These are phyloP conservation scores for Ophraella communa DNA, from an alignment of 2,888 invertebrate genomes.

Conservation along the genomic window DNA sequence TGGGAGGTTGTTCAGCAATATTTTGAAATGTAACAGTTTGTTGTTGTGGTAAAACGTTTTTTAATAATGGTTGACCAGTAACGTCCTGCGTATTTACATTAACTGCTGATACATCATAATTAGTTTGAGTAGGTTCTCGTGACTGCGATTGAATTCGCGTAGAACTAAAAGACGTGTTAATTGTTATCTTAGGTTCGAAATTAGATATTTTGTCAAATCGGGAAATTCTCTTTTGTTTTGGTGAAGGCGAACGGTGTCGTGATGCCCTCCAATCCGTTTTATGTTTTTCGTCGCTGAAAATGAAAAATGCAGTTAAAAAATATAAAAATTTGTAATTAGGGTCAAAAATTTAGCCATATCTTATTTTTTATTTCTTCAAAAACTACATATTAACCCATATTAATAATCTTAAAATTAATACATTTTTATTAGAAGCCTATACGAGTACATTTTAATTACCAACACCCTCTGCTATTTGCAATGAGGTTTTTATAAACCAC, in stretches of 20 bases:
- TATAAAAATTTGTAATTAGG: no score
- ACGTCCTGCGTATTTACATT: conserved; percentile 49
- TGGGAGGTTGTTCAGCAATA: conserved; percentile 33
- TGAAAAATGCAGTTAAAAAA: neutral
- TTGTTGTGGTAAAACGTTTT: conserved; percentile 28
- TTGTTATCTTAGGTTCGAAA: conserved; percentile 56
- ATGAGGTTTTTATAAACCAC: no score
- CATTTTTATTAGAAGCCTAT: no score
- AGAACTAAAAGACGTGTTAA: conserved; percentile 51
- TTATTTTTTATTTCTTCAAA: no score
- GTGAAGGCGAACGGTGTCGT: conserved; percentile 49
- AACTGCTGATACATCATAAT: conserved; percentile 37
- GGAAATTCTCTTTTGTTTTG: conserved; percentile 51
- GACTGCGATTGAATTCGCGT: conserved; percentile 34
- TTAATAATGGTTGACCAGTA: conserved; percentile 53
- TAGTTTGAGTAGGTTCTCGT: conserved; percentile 21
- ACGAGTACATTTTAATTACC: no score
- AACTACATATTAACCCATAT: no score
- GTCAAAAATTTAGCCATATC: no score
- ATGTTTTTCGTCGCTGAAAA: conserved; percentile 51
- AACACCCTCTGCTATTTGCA: no score
- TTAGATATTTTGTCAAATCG: conserved; percentile 53
- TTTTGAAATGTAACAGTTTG: conserved; percentile 40
- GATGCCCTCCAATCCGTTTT: conserved; percentile 50
- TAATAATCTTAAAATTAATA: no score